Percentiles rank a stretch among this genome's conserved stretches.
Conservation (phyloP, 2,888 invertebrate genomes). For the Caenorhabditis angaria region DNA sequence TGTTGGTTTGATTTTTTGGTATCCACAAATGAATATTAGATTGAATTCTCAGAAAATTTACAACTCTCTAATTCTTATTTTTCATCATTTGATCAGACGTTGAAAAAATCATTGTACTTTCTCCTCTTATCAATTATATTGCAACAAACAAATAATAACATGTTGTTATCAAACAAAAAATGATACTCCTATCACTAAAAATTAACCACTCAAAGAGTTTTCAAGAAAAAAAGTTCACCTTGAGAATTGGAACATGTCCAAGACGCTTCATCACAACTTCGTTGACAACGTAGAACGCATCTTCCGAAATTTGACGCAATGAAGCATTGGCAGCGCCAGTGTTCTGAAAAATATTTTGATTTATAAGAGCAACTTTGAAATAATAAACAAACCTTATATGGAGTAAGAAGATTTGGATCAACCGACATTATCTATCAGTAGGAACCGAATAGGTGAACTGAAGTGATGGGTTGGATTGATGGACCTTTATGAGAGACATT, state of each 20-base stretch:
- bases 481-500: slow-evolving; percentile 19
- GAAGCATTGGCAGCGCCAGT: slow-evolving; percentile 60
- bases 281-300: slow-evolving; percentile 73
- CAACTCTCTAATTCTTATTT: too few species aligned
- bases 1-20: not conserved
- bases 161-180: slow-evolving; percentile 4
- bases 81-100: not conserved
- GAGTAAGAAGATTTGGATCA: slow-evolving; percentile 63
- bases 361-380: too few species aligned
- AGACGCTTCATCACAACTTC: slow-evolving; percentile 73
- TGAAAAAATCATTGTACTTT: not conserved
- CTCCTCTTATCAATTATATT: slow-evolving; percentile 5
- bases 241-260: slow-evolving; percentile 74
- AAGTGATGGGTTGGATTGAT: slow-evolving; percentile 23
- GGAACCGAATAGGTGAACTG: not conserved
- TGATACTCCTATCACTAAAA: slow-evolving; percentile 5
- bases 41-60: too few species aligned
- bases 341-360: too few species aligned
- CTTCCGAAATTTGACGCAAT: slow-evolving; percentile 70
- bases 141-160: slow-evolving; percentile 10
- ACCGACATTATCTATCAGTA: slow-evolving; percentile 50
- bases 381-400: slow-evolving; percentile 60
- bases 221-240: slow-evolving; percentile 56
- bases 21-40: too few species aligned
- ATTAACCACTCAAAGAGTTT: not conserved